Base-by-base conservation (phyloP, 2,113 vertebrate species). In the Proterorhinus semilunaris region DNA sequence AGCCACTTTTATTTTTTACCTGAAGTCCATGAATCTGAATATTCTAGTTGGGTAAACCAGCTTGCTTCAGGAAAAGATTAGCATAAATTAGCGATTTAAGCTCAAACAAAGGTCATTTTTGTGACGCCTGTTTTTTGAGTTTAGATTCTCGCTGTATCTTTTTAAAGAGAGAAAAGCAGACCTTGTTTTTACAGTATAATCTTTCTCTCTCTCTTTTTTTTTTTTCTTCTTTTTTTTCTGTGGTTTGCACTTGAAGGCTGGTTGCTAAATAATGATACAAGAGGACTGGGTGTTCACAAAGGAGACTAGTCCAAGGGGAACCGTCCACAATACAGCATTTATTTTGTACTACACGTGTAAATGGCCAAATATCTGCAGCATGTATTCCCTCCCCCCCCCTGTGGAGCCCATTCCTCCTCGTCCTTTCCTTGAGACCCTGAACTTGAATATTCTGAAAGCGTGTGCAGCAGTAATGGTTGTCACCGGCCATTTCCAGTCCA, bases 261-360 rank as follows among this genome's bases (percentile, higher is more conserved):
- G 58, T 42, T 50, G 36, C 58, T 61, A 61, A 44, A 61, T 43
- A 61, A 61, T 61, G 15, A 61, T 44, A 13, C 36, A 44, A 43
- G 58, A 61, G 36, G 58, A 44, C 13, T 8, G 58, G 58, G 58
- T 44, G 42, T 36, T 61, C 42, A 45, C 44, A 10, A 59, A 43
- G 42, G 58, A 61, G 58, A 61, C 42, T 44, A 43, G 58, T 61
- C 58, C 15, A 12, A 44, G 58, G 42, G 36, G 42, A 61, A 43
- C 42, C 6, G 42, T 44, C 58, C 36, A n/a, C 13, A 44, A 15
- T 42, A n/a, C 6, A 44, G 42, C 11, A 43, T 5, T 16, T 4
- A 8, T 44, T 6, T 13, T 15, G 8, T 44, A 61, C 27, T 36
- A 43, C 43, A 59, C 44, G 42, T 44, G 58, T 61, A 44, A 44